phyloP scores from a whole-genome alignment of 2,113 vertebrate species.

The Arenaria interpres region DNA sequence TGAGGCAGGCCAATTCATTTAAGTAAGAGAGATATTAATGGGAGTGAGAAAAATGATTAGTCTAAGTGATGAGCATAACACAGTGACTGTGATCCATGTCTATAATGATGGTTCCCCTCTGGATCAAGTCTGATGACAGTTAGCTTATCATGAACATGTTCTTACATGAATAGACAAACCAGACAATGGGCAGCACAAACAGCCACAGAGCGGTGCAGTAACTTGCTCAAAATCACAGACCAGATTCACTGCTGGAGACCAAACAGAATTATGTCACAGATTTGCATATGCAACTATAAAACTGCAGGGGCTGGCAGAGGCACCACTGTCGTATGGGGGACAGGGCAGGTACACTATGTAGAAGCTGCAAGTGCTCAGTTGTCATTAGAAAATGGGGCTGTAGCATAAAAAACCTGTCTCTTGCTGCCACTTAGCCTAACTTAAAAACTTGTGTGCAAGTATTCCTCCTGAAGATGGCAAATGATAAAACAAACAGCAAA shows the following conservation, averaged over 20 bases:
- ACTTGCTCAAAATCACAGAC: neutral
- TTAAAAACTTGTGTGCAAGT: neutral
- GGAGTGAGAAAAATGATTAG: neutral
- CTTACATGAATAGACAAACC: neutral
- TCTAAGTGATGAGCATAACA: neutral
- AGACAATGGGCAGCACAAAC: neutral
- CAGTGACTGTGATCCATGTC: neutral
- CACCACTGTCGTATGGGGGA: neutral
- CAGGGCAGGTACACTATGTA: neutral
- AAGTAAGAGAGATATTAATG: neutral
- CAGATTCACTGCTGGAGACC: neutral
- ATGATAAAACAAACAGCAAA: neutral
- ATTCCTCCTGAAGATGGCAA: neutral
- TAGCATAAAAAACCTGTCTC: neutral
- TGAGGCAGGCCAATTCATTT: neutral
- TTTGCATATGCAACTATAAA: neutral
- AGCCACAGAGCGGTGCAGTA: neutral
- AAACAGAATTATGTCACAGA: neutral
- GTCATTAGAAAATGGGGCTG: neutral
- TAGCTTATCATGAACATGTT: neutral
- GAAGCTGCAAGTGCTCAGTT: neutral
- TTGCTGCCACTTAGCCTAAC: neutral
- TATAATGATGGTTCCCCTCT: neutral
- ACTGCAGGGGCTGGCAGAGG: neutral
- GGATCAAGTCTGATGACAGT: neutral